These are phyloP conservation scores for Caenorhabditis plicata DNA, from an alignment of 2,888 invertebrate species.

Conservation along the genomic window DNA sequence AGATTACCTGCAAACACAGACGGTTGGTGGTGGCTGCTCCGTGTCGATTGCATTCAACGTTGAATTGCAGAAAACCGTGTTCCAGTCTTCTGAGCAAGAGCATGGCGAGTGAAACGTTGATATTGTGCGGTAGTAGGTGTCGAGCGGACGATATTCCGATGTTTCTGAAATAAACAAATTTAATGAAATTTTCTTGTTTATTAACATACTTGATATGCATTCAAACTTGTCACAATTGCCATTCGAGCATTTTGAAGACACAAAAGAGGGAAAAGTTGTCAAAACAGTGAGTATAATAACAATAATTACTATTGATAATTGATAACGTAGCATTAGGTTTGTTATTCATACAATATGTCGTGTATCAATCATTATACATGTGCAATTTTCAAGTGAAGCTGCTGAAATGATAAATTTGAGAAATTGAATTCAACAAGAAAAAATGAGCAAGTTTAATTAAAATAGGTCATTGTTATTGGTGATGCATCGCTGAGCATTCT, in stretches of 20 bases:
- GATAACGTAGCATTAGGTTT: too few species aligned
- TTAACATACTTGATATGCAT: conserved; percentile 21
- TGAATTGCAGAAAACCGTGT: conserved; percentile 38
- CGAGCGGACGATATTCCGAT: conserved; percentile 20
- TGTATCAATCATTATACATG: too few species aligned
- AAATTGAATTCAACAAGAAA: too few species aligned
- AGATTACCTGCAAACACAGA: conserved; percentile 39
- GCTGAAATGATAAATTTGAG: too few species aligned
- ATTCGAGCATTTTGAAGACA: conserved; percentile 11
- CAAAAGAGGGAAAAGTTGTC: too few species aligned
- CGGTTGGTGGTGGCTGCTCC: conserved; percentile 25
- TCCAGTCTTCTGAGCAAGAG: conserved; percentile 41
- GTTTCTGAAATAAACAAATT: conserved; percentile 9
- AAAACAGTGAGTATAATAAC: too few species aligned
- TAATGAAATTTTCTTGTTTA: neutral
- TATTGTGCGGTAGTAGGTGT: conserved; percentile 24
- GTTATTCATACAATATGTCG: too few species aligned
- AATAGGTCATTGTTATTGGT: too few species aligned
- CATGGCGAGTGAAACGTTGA: conserved; percentile 37
- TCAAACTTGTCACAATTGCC: conserved; percentile 22
- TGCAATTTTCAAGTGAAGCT: too few species aligned
- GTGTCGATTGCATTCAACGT: conserved; percentile 13
- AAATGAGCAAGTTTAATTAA: too few species aligned
- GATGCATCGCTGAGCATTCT: too few species aligned
- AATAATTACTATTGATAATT: too few species aligned